phyloP scores from a whole-genome alignment of 2,113 vertebrate genomes.

The Felis chaus region DNA sequence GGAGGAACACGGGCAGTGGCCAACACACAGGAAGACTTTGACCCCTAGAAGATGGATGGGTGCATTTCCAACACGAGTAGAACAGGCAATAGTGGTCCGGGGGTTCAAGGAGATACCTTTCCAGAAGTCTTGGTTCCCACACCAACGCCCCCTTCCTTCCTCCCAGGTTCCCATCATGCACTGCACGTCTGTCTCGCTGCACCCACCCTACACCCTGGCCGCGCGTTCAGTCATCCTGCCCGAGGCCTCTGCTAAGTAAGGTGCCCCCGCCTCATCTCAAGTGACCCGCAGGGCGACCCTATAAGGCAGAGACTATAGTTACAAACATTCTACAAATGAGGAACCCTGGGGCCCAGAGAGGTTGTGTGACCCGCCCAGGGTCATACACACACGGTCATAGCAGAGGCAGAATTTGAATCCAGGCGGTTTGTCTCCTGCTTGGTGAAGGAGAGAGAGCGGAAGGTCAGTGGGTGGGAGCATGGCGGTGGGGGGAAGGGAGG shows the following conservation, averaged over 20 bases:
- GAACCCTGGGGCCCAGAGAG: not conserved
- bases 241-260: not conserved
- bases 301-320: fast-evolving
- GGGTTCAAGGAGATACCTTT: not conserved
- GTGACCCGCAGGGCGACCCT: not conserved
- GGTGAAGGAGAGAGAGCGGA: not conserved
- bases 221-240: not conserved
- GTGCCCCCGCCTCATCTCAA: not conserved
- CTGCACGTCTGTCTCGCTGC: fast-evolving
- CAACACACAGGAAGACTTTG: not conserved
- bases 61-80: not conserved
- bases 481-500: not conserved
- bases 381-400: fast-evolving
- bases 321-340: not conserved
- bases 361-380: not conserved
- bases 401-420: not conserved
- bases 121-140: not conserved
- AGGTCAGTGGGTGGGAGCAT: too few relatives aligned
- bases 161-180: not conserved
- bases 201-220: not conserved
- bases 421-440: not conserved
- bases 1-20: not conserved
- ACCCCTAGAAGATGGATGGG: not conserved
- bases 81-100: not conserved
- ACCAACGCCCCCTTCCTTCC: not conserved